Conservation (phyloP, 1,140 invertebrate genomes). For the Eumaeus atala region DNA sequence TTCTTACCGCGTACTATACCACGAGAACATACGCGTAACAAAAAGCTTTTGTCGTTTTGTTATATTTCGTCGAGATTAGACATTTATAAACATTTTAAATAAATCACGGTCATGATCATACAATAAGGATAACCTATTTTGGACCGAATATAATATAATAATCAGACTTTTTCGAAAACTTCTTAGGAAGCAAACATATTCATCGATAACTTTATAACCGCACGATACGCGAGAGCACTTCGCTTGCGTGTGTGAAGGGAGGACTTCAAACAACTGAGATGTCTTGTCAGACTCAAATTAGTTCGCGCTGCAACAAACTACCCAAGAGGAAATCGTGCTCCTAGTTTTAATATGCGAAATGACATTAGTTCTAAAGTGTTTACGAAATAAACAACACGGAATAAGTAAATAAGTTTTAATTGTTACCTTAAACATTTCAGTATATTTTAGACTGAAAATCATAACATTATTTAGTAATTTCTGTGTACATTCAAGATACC, state of each 20-base stretch:
- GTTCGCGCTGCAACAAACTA: neutral
- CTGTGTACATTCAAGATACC: conserved; percentile 5
- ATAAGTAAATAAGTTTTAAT: conserved; percentile 12
- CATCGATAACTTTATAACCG: neutral
- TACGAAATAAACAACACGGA: neutral
- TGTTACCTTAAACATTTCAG: conserved; percentile 16
- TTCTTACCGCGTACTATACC: too few relatives aligned
- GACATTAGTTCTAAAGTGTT: neutral
- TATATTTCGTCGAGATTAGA: too few relatives aligned
- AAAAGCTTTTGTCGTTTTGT: too few relatives aligned
- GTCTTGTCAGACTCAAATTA: neutral
- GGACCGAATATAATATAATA: too few relatives aligned
- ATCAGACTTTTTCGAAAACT: too few relatives aligned
- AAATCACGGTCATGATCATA: too few relatives aligned
- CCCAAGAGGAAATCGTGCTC: neutral
- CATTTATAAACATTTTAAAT: too few relatives aligned
- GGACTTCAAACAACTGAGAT: neutral
- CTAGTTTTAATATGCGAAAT: neutral
- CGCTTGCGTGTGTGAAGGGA: too few relatives aligned
- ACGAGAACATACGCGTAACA: too few relatives aligned
- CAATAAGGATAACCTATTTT: too few relatives aligned
- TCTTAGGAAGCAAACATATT: too few relatives aligned
- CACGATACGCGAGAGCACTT: neutral
- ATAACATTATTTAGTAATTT: conserved; percentile 14
- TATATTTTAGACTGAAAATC: conserved; percentile 14